Evolutionary conservation across 2,888 invertebrate species (phyloP), one percentile per base, ranked within the genome.

Genomic region (Tuberolachnus salignus): DNA sequence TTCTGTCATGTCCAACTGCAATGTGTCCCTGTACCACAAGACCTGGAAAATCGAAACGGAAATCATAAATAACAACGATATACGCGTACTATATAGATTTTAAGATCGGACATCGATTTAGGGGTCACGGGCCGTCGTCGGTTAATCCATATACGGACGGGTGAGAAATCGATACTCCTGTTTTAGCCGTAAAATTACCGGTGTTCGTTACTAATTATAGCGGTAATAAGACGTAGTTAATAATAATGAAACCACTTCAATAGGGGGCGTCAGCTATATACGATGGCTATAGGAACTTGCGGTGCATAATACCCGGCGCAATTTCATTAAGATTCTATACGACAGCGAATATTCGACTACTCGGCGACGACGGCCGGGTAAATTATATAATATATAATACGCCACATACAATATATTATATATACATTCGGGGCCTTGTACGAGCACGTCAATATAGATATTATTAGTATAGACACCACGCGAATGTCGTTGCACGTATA

Each of bases 1-100:
- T 82, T 91, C 91, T n/a, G 90, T 89, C 19, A 89, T 88, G 83
- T 89, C 89, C 83, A 91, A 86, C 0, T 89, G 89, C 83, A 90
- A 90, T 81, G 91, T 91, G 84, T 91, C 91, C 84, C 91, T 91
- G 85, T 90, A 91, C 91, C 91, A 91, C 16, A 90, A 88, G 67
- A 91, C 90, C 90, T 91, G 87, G 14, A 74, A 51, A 53, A 34
- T 53, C 34, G 19, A 23, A 34, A 49, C n/a, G 23, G 10, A 66
- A 23, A 14, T 63, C 23, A 3, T 59, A 59, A 59, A n/a, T n/a
- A 23, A 59, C 59, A 9, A 26, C 23, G 23, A 59, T 59, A 59
- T 59, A 59, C 9, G 59, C 1, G 26, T 10, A 13, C 14, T 34
- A n/a, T 59, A 23, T 26, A n/a, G 26, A 16, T 34, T 26, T 59